Evolutionary conservation across 2,113 vertebrate genomes (phyloP).

Genomic region (Cinclus cinclus): DNA sequence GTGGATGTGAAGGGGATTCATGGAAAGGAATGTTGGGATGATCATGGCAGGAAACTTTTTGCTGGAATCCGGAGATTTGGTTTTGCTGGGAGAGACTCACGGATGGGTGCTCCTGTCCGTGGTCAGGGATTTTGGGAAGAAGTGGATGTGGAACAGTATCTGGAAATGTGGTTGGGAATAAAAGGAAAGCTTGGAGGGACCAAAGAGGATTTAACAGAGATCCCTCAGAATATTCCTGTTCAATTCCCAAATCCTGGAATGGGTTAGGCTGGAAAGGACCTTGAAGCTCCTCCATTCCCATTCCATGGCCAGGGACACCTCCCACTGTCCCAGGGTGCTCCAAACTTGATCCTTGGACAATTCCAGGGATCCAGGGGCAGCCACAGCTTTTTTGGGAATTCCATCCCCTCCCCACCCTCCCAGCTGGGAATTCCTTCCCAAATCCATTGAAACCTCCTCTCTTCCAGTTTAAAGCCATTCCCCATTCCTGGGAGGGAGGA

Average conservation of each 20-base stretch:
- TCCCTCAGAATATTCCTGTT: background rate
- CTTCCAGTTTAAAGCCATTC: background rate
- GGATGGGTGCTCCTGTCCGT: background rate
- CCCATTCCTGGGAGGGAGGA: background rate
- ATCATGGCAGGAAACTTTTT: background rate
- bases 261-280: background rate
- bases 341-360: background rate
- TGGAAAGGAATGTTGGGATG: background rate
- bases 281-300: background rate
- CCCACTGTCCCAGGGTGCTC: background rate
- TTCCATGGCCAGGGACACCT: background rate
- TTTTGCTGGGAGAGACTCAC: fast-evolving
- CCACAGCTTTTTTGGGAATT: background rate
- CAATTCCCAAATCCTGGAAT: background rate
- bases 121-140: background rate
- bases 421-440: background rate
- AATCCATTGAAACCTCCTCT: background rate
- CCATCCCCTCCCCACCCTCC: background rate
- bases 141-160: background rate
- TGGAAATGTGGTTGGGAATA: background rate
- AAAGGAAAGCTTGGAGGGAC: background rate
- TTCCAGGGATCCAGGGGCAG: background rate
- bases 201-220: background rate
- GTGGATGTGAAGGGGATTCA: background rate
- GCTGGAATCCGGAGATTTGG: background rate